Conservation (phyloP, 2,113 vertebrate species). For the Athene noctua region DNA sequence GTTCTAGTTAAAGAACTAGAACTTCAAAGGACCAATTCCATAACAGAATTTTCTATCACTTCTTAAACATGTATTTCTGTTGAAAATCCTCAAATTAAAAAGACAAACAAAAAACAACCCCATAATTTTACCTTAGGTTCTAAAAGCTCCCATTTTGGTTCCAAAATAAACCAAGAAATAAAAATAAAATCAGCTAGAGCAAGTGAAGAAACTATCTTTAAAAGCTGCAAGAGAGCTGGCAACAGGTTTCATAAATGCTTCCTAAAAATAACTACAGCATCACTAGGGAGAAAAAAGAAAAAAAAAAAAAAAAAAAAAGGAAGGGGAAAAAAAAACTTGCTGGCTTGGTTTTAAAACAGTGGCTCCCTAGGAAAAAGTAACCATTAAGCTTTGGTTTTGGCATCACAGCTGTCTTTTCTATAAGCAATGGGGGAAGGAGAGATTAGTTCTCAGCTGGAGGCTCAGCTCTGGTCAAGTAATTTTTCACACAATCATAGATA, state of each 20-base stretch:
- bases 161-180: background rate
- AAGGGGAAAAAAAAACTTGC: background rate
- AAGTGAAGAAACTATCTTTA: background rate
- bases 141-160: background rate
- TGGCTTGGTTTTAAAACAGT: background rate
- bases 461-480: background rate
- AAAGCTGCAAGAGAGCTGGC: background rate
- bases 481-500: background rate
- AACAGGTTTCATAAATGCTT: background rate
- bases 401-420: background rate
- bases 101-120: background rate
- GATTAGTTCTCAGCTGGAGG: slow-evolving; percentile 20
- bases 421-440: background rate
- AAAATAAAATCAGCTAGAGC: background rate
- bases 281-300: background rate
- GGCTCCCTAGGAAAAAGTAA: background rate
- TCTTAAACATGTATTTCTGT: background rate
- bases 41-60: background rate
- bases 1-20: background rate
- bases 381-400: background rate
- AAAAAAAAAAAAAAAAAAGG: accelerated
- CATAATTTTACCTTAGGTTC: background rate
- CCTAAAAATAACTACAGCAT: background rate
- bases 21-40: background rate
- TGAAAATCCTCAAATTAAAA: background rate